A percentile compares a stretch with the other conserved stretches of the same genome.
These are phyloP conservation scores for Clusia tigrina DNA, from an alignment of 2,888 invertebrate species.

Conservation along the genomic window DNA sequence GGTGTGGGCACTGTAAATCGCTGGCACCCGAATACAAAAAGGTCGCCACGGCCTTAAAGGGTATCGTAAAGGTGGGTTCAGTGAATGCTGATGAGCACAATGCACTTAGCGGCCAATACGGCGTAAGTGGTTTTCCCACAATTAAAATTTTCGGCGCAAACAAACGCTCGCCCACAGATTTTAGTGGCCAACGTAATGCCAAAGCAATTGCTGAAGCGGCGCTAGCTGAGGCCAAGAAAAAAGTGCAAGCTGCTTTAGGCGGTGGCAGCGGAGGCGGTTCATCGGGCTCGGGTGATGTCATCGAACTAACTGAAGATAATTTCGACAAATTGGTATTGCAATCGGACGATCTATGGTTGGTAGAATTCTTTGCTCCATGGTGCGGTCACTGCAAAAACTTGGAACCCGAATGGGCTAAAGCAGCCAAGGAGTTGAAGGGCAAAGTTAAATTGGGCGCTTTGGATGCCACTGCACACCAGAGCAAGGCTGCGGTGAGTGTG, in stretches of 20 bases:
- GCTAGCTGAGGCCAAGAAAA: constrained; percentile 78
- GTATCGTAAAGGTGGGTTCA: constrained; percentile 92
- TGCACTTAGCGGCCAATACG: constrained; percentile 79
- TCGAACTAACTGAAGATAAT: constrained; percentile 95
- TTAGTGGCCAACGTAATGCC: constrained; percentile 85
- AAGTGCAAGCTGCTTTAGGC: constrained; percentile 76
- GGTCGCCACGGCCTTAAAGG: constrained; percentile 92
- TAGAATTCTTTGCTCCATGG: constrained; percentile 98
- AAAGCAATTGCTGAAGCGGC: constrained; percentile 86
- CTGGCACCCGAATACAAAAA: constrained; percentile 94
- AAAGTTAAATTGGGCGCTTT: constrained; percentile 95
- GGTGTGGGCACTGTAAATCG: constrained; percentile 92
- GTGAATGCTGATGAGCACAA: constrained; percentile 92
- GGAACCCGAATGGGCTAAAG: constrained; percentile 95
- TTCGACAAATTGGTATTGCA: constrained; percentile 90
- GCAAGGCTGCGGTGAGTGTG: constrained; percentile 69
- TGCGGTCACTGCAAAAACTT: constrained; percentile 97
- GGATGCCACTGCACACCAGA: constrained; percentile 91
- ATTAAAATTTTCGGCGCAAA: constrained; percentile 91
- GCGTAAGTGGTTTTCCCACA: constrained; percentile 92
- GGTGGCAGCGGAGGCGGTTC: constrained; percentile 62
- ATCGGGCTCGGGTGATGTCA: constrained; percentile 67
- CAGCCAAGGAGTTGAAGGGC: constrained; percentile 93
- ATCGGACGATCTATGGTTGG: constrained; percentile 95
- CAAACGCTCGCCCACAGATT: constrained; percentile 85